Percentiles rank a stretch among this genome's conserved stretches.
phyloP scores from a whole-genome alignment of 2,797 vertebrate species.

The Lepilemur septentrionalis region DNA sequence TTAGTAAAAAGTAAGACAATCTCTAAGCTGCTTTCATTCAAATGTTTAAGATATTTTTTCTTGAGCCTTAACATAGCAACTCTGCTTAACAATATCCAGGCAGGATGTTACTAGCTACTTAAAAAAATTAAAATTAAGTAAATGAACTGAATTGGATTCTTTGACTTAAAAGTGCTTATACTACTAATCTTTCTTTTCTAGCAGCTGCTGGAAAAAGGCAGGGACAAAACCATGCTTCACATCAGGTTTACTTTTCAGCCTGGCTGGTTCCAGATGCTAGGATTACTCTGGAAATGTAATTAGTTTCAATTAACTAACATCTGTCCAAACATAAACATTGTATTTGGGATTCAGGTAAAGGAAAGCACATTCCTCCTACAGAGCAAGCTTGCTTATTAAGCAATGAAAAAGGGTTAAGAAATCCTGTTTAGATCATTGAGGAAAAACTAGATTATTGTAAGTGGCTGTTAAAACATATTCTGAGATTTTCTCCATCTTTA shows the following conservation, averaged over 20 bases:
- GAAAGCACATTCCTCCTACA: conserved; percentile 22
- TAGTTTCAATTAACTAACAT: conserved; percentile 81
- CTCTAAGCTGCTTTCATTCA: neutral
- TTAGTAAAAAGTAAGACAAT: neutral
- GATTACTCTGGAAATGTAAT: conserved; percentile 74
- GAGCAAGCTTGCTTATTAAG: conserved; percentile 18
- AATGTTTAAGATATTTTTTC: neutral
- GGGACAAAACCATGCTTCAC: neutral
- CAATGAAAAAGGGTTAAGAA: conserved; percentile 39
- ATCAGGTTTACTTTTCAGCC: conserved; percentile 60
- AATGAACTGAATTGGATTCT: conserved; percentile 31
- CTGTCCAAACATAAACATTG: conserved; percentile 74
- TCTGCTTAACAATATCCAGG: neutral
- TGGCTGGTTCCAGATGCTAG: conserved; percentile 69
- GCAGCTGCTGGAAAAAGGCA: conserved; percentile 45
- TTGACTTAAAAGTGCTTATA: conserved; percentile 4
- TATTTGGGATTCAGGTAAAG: conserved; percentile 68
- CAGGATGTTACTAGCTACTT: neutral
- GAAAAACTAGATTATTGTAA: neutral
- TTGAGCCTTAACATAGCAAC: neutral
- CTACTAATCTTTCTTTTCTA: neutral
- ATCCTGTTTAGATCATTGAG: neutral
- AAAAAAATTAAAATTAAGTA: conserved; percentile 27
- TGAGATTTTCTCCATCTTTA: neutral
- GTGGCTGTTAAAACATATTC: conserved; percentile 2